phyloP scores from a whole-genome alignment of 2,888 invertebrate species.

The Crepidodera aurea region DNA sequence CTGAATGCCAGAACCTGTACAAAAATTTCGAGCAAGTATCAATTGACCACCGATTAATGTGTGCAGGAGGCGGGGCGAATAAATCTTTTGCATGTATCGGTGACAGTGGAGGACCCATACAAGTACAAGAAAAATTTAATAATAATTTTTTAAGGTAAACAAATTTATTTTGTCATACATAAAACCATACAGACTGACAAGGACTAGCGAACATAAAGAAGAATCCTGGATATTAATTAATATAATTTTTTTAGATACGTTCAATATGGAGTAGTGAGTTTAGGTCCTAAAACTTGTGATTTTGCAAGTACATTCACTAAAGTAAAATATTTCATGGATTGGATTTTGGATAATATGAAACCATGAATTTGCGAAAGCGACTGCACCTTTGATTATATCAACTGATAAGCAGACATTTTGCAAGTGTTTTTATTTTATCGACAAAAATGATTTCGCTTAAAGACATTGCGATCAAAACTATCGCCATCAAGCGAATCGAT shows the following conservation, averaged over 20 bases:
- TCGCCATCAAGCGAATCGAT: too few relatives aligned
- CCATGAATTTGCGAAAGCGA: neutral
- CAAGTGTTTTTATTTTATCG: too few relatives aligned
- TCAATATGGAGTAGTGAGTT: constrained; percentile 62
- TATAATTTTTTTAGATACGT: too few relatives aligned
- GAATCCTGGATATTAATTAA: too few relatives aligned
- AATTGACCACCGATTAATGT: constrained; percentile 62
- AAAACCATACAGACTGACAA: too few relatives aligned
- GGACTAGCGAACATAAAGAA: too few relatives aligned
- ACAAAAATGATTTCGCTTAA: too few relatives aligned
- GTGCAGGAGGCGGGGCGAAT: constrained; percentile 67
- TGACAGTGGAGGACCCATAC: constrained; percentile 73
- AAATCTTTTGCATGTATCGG: constrained; percentile 68
- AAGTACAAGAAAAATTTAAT: constrained; percentile 56
- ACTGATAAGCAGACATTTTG: too few relatives aligned
- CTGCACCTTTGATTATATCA: too few relatives aligned
- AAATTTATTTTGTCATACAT: too few relatives aligned
- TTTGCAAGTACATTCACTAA: constrained; percentile 77
- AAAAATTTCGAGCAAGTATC: constrained; percentile 43
- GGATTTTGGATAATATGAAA: constrained; percentile 19
- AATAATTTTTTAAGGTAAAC: constrained; percentile 59
- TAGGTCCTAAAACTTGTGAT: constrained; percentile 61
- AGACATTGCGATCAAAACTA: too few relatives aligned
- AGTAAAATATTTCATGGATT: constrained; percentile 52
- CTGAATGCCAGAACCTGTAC: constrained; percentile 51